Base-by-base conservation (phyloP, 1,140 invertebrate genomes). In the Coptotermes formosanus region DNA sequence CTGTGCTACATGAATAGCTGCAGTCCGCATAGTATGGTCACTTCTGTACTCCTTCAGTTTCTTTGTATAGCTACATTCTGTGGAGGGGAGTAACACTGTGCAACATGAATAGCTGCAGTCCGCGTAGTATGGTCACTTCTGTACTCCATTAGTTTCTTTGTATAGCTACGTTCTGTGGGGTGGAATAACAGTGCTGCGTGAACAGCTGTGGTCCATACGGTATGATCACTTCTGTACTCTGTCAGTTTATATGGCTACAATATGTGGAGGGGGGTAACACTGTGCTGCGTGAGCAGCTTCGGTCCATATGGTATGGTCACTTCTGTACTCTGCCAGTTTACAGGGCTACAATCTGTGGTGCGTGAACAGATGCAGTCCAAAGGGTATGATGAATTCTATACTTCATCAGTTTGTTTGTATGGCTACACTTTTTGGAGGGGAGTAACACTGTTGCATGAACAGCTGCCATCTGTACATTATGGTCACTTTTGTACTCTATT, bases 311-410 rank as follows among this genome's bases (percentile, higher is more conserved):
- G 92, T 92, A 90, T 75, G 85, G 59, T 55, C 23, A 82, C 6
- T 43, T n/a, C 14, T n/a, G 14, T 32, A 3, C 14, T 32, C 38
- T 4, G 4, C 4, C 38, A 2, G 38, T 38, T 38, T 38, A 2
- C 4, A 86, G 93, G 94, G 89, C 88, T 96, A 3, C 93, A 94
- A 89, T 92, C 93, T 86, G 87, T 94, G 14, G 91, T 94, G 11
- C 88, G 94, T 85, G 91, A 92, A 82, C 93, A 94, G 87, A 87
- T 93, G 44, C 90, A 91, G 81, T 88, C 89, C 75, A 86, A 91
- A 32, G 90, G 92, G 92, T 92, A 90, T 59, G 85, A 44, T 59
- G 21, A 82, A 7, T 45, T 30, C 21, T 11, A 11, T 14, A 38
- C 19, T 43, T 7, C 48, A 16, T 48, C 12, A 48, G 16, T 48